Base-by-base conservation (phyloP, 2,888 invertebrate species). In the Chymomyza caudatula region DNA sequence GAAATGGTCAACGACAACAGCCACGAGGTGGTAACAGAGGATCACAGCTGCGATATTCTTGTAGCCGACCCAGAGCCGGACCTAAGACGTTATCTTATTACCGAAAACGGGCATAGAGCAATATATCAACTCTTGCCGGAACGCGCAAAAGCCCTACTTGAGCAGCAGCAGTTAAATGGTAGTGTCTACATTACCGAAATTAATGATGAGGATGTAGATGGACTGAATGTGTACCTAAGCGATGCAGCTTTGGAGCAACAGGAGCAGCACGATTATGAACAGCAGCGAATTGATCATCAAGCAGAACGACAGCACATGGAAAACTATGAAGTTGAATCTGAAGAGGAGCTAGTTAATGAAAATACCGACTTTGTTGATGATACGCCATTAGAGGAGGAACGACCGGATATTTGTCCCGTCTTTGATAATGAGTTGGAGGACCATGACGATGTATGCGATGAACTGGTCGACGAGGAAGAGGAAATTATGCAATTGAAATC, bases 381-480 rank as follows among this genome's bases (percentile, higher is more conserved):
- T 15, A 54, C 60, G 1, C 71, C 71, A 0, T 44, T 71, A 54
- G 71, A 71, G 6, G 71, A 71, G 17, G 72, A 80, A 15, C 65
- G 72, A 0, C 73, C 80, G 0, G 78, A 83, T 8, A 83, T 81
- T 6, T 81, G 86, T 52, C 70, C 80, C 43, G 80, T 85, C 3
- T 80, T 65, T 23, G 84, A 80, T 11, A 65, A 83, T 54, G 80
- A 80, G 29, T 19, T 83, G 4, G 84, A 85, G 57, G 86, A 80
- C 0, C 75, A 83, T 1, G 85, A 84, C 43, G 77, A 83, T 11
- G 79, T 67, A 6, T 58, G 60, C 29, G 61, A 59, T 2, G 68
- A 25, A 4, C 3, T n/a, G 3, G 25, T 3, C 3, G 15, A 55
- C 5, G 63, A 66, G 1, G 66, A 60, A 4, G 63, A 59, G 17